phyloP scores from a whole-genome alignment of 2,113 vertebrate genomes.

The Petromus typicus region DNA sequence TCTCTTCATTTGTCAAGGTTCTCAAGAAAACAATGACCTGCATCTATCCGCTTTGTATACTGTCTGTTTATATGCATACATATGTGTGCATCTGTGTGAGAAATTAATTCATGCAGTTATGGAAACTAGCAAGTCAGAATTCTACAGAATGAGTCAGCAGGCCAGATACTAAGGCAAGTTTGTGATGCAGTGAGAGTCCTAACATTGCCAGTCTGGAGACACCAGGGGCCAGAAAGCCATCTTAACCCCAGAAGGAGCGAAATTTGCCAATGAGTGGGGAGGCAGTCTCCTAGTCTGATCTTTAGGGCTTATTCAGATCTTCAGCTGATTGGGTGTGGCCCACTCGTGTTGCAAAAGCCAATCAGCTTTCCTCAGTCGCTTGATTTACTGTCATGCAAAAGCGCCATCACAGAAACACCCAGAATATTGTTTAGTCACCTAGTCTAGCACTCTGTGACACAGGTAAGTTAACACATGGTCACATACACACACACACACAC shows the following conservation, averaged over 20 bases:
- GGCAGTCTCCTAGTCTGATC: neutral
- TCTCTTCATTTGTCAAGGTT: neutral
- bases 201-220: neutral
- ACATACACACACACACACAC: too few species aligned
- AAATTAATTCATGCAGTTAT: neutral
- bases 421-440: neutral
- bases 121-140: neutral
- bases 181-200: neutral
- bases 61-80: neutral
- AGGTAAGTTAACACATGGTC: neutral
- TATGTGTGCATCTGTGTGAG: neutral
- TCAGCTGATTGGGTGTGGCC: neutral
- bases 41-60: neutral
- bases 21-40: neutral
- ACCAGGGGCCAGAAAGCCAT: neutral
- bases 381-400: conserved; percentile 14
- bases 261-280: neutral
- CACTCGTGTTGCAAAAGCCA: neutral
- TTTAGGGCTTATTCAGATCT: neutral
- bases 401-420: neutral
- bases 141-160: neutral
- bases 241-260: neutral
- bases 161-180: neutral
- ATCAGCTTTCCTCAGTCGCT: neutral
- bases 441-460: neutral